Conservation (phyloP, 2,888 invertebrate genomes). For the Epiblema foenella region DNA sequence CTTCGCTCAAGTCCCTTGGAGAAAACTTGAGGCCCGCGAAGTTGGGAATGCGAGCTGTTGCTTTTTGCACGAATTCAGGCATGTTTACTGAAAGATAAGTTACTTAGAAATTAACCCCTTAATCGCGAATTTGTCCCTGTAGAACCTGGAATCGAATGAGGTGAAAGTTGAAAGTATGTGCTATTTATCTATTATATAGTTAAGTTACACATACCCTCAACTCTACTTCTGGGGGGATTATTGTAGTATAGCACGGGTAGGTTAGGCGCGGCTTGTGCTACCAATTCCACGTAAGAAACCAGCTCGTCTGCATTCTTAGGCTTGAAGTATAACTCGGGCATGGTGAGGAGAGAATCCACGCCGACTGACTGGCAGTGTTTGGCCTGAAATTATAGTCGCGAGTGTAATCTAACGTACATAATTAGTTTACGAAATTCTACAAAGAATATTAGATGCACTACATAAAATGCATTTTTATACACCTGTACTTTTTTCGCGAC, state of each 20-base stretch:
- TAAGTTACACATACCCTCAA: constrained; percentile 87
- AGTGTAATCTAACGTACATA: no score
- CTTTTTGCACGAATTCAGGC: constrained; percentile 87
- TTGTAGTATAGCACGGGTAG: constrained; percentile 94
- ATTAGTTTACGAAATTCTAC: no score
- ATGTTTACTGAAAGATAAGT: constrained; percentile 86
- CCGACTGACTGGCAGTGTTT: constrained; percentile 87
- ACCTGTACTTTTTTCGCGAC: no score
- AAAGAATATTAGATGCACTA: no score
- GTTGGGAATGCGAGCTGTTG: constrained; percentile 87
- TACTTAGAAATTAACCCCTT: not conserved
- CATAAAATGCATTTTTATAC: no score
- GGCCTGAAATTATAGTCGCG: constrained; percentile 75
- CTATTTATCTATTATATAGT: not conserved
- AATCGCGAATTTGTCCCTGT: not conserved
- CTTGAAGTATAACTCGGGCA: constrained; percentile 92
- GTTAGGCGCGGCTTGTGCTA: constrained; percentile 89
- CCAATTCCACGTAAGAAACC: constrained; percentile 87
- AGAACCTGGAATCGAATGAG: not conserved
- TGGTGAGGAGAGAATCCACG: constrained; percentile 88
- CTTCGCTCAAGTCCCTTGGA: constrained; percentile 88
- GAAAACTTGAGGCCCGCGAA: constrained; percentile 94
- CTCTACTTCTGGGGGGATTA: constrained; percentile 89
- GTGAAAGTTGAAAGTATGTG: not conserved
- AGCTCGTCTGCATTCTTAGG: constrained; percentile 86